phyloP scores from a whole-genome alignment of 2,113 vertebrate genomes.

The Sinocyclocheilus maitianheensis region DNA sequence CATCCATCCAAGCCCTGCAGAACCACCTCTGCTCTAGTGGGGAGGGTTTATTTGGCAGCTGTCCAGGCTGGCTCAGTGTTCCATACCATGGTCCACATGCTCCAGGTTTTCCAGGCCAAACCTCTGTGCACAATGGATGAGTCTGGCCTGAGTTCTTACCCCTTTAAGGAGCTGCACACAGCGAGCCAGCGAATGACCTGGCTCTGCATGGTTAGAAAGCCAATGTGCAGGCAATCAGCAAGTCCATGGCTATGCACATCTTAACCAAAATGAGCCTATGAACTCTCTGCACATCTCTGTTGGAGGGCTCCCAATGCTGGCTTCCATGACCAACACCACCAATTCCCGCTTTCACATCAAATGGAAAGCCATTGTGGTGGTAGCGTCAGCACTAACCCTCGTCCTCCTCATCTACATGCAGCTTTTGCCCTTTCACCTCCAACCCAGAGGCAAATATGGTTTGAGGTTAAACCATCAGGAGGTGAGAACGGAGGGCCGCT shows the following conservation, averaged over 20 bases:
- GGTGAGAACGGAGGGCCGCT: slow-evolving; percentile 51
- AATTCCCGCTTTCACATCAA: slow-evolving; percentile 91
- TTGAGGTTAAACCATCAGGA: slow-evolving; percentile 51
- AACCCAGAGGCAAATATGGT: slow-evolving; percentile 40
- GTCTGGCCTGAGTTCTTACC: no score
- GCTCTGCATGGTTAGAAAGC: no score
- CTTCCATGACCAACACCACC: slow-evolving; percentile 87
- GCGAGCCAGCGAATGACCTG: no score
- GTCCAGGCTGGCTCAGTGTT: no score
- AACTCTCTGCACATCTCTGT: slow-evolving; percentile 85
- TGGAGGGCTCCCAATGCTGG: slow-evolving; percentile 87
- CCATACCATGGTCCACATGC: no score
- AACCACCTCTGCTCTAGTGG: no score
- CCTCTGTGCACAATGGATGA: no score
- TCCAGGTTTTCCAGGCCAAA: no score
- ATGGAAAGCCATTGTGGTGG: slow-evolving; percentile 85
- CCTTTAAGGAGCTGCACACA: no score
- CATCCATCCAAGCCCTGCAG: no score
- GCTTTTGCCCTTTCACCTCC: slow-evolving; percentile 58
- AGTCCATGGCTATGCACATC: slow-evolving; percentile 62
- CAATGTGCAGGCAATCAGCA: no score
- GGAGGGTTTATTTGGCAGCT: no score
- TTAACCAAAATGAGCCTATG: slow-evolving; percentile 84
- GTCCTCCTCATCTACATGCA: slow-evolving; percentile 82
- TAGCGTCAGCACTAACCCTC: slow-evolving; percentile 65